Evolutionary conservation across 2,888 invertebrate species (phyloP), one percentile per base, ranked within the genome.

Genomic region (Actias luna): DNA sequence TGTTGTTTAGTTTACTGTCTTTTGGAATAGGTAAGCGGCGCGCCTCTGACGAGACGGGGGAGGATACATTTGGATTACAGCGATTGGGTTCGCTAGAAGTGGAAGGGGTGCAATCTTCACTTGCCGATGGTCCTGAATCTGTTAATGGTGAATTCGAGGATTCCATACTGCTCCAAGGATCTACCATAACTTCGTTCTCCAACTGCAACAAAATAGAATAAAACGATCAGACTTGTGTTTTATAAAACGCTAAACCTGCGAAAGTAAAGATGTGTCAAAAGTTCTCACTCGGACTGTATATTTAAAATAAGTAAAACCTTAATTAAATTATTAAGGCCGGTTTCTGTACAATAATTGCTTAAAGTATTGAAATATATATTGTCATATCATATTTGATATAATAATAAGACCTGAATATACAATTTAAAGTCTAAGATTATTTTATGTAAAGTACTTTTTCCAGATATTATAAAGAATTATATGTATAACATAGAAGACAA

Each of bases 151-250:
- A 93, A 83, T 91, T 92, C 69, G 92, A 89, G 67, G 92, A 93
- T 84, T 93, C 93, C 93, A 93, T 93, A 71, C 92, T 93, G 91
- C 92, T 93, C 93, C 92, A 93, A 65, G 91, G 88, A 85, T 93
- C 93, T 84, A 92, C 87, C 90, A 91, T 92, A 72, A 93, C 91
- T 89, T 92, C 93, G 90, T 92, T 92, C 88, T 92, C 92, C 93
- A 93, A 92, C 93, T 93, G 88, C n/a, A 93, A 93, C 88, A 89
- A 88, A 66, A 46, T 42, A 63, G 77, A 71, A 78, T 63, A 78
- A 70, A 70, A 60, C 52, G 59, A 63, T 72, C 70, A 73, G 69
- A 67, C 65, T 35, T 61, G 58, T 63, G 64, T 62, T 68, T 72
- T 18, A 74, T n/a, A 72, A 70, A 78, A 75, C 72, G 74, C 60